These are phyloP conservation scores for Mesorhabditis sp. DNA, from an alignment of 2,888 invertebrate species.

Conservation along the genomic window DNA sequence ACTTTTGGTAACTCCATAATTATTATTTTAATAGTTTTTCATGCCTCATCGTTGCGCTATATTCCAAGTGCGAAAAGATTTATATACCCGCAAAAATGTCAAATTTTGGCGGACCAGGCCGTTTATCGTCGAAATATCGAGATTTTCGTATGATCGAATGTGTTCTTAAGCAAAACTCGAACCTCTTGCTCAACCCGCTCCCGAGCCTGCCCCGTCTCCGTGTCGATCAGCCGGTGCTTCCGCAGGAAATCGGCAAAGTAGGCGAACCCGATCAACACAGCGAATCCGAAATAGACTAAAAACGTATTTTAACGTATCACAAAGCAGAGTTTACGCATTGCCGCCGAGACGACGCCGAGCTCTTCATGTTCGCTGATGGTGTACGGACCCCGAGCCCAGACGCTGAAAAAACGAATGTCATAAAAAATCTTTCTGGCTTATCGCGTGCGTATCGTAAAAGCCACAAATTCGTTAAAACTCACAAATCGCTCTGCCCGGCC, in stretches of 20 bases:
- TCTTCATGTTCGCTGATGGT: not conserved
- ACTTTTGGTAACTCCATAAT: too few species aligned
- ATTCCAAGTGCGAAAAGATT: not conserved
- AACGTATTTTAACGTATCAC: not conserved
- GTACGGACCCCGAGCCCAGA: not conserved
- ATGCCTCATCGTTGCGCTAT: too few species aligned
- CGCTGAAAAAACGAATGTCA: not conserved
- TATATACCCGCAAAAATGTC: not conserved
- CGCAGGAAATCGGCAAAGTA: constrained; percentile 27
- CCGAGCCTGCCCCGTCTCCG: constrained; percentile 13
- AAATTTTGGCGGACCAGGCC: too few species aligned
- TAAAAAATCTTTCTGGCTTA: too few species aligned
- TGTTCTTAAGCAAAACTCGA: not conserved
- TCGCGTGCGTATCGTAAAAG: not conserved
- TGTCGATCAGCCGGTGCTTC: constrained; percentile 24
- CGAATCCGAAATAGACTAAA: constrained; percentile 27
- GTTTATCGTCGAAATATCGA: too few species aligned
- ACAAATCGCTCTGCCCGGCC: not conserved
- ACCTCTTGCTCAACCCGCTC: constrained; percentile 21
- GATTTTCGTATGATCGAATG: too few species aligned
- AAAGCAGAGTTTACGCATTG: not conserved
- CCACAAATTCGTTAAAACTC: not conserved
- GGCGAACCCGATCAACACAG: constrained; percentile 29
- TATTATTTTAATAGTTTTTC: too few species aligned
- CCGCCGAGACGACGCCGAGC: not conserved